Conservation (phyloP, 1,140 invertebrate species). For the Chymomyza costata region DNA sequence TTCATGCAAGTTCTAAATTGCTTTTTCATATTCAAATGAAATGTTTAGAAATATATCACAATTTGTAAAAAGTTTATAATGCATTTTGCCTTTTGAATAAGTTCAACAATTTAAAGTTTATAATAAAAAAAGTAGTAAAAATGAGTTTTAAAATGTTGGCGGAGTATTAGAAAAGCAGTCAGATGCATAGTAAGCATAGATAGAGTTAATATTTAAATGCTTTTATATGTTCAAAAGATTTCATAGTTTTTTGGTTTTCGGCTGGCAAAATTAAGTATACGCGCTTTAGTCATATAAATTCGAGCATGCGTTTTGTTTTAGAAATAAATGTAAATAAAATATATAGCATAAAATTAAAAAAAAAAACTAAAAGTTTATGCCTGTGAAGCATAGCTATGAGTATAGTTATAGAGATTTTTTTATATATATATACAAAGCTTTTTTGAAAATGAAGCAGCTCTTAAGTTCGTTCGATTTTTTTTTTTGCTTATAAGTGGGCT, state of each 20-base stretch:
- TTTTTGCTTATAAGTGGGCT: too few species aligned
- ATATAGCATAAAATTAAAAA: slow-evolving; percentile 1
- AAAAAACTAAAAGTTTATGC: slow-evolving; percentile 23
- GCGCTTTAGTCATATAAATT: slow-evolving; percentile 34
- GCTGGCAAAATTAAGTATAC: slow-evolving; percentile 41
- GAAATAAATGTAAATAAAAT: slow-evolving; percentile 16
- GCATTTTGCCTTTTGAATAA: slow-evolving; percentile 45
- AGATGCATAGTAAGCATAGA: slow-evolving; percentile 9
- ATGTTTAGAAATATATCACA: slow-evolving; percentile 73
- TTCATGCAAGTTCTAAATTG: slow-evolving; percentile 27
- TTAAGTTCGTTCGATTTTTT: slow-evolving; percentile 22
- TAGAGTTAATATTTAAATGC: too few species aligned
- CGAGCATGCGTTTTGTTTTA: slow-evolving; percentile 51
- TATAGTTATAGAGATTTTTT: slow-evolving; percentile 24
- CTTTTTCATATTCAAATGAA: slow-evolving; percentile 38
- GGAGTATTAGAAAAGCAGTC: slow-evolving; percentile 15
- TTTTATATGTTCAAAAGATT: slow-evolving; percentile 26
- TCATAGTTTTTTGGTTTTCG: slow-evolving; percentile 46
- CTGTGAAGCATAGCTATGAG: slow-evolving; percentile 40
- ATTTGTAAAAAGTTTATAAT: slow-evolving; percentile 70
- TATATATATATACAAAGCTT: slow-evolving; percentile 54
- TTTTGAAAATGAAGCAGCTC: slow-evolving; percentile 40
- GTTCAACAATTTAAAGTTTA: slow-evolving; percentile 41
- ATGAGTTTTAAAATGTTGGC: slow-evolving; percentile 1
- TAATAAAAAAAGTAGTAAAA: slow-evolving; percentile 33